Conservation (phyloP, 2,888 invertebrate genomes). For the Heliconius hortense region DNA sequence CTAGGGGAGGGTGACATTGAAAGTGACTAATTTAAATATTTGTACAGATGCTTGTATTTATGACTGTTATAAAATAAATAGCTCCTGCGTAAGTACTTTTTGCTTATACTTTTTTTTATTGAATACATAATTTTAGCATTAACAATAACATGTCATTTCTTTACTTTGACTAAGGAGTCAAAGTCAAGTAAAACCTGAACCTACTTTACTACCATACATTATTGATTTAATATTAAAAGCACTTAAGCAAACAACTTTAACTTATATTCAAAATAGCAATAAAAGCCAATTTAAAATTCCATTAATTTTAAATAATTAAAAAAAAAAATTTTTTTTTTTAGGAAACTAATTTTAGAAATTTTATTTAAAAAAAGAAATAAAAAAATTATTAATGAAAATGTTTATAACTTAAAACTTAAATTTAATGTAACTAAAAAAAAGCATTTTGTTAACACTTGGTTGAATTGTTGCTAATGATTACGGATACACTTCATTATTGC, state of each 20-base stretch:
- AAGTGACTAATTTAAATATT: background rate
- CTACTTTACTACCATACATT: background rate
- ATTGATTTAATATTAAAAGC: background rate
- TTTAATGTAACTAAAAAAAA: background rate
- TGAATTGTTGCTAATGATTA: conserved; percentile 34
- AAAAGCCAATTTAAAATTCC: no score
- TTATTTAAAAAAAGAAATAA: no score
- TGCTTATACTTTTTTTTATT: background rate
- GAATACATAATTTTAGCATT: background rate
- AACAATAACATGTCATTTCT: background rate
- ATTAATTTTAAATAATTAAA: no score
- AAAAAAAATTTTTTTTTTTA: no score
- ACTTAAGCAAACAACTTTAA: background rate
- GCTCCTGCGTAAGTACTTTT: background rate
- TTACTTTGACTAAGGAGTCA: background rate
- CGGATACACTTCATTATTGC: conserved; percentile 42
- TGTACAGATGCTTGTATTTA: conserved; percentile 2
- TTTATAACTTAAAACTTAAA: background rate
- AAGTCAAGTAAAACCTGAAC: background rate
- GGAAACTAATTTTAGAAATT: no score
- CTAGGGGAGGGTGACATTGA: no score
- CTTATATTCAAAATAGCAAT: background rate
- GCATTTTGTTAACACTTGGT: background rate
- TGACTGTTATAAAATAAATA: background rate
- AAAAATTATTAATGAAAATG: no score